Percentiles rank a stretch among this genome's conserved stretches.
Evolutionary conservation across 2,113 vertebrate genomes (phyloP).

Genomic region (Camelus dromedarius): DNA sequence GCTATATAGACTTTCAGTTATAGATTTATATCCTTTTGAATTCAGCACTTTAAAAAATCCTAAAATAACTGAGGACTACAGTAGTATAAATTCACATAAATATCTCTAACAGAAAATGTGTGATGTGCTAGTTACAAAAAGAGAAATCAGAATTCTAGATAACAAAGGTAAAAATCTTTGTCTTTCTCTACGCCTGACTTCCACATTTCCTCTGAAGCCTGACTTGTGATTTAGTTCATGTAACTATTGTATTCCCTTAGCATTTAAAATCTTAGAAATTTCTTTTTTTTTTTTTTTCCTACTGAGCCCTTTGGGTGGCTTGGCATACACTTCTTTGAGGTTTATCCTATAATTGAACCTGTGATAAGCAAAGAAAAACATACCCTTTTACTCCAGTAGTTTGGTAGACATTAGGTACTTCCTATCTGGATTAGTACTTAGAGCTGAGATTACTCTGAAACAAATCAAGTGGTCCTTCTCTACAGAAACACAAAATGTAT

Average conservation of each 20-base stretch:
- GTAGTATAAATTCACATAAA: not conserved
- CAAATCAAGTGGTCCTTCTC: not conserved
- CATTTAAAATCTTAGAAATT: not conserved
- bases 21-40: constrained; percentile 1
- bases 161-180: not conserved
- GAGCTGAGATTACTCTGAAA: constrained; percentile 22
- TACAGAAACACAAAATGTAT: not conserved
- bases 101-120: not conserved
- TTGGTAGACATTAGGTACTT: constrained; percentile 30
- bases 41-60: not conserved
- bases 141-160: not conserved
- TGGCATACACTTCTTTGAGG: not conserved
- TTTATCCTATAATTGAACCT: constrained; percentile 31
- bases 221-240: not conserved
- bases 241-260: not conserved
- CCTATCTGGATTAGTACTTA: constrained; percentile 39
- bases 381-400: not conserved
- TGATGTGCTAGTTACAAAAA: not conserved
- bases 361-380: constrained; percentile 47
- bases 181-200: not conserved
- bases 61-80: not conserved
- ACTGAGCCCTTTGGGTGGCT: not conserved
- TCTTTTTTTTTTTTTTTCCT: constrained; percentile 6
- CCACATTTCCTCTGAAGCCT: not conserved
- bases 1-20: not conserved